A percentile compares a stretch with the other conserved stretches of the same genome.
phyloP scores from a whole-genome alignment of 2,888 invertebrate species.

The Clepsis dumicolana region DNA sequence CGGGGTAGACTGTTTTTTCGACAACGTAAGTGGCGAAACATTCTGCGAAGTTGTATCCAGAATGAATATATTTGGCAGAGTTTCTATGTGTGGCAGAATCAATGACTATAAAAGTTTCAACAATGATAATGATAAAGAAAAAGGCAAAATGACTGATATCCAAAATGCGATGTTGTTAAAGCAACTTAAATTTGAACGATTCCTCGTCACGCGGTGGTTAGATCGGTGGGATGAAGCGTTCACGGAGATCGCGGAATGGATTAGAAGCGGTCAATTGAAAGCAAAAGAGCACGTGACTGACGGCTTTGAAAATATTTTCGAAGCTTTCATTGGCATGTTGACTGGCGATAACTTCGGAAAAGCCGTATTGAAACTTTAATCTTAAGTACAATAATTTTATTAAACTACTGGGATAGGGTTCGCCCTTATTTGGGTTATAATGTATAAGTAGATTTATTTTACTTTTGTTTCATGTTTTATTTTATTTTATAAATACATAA shows the following conservation, averaged over 20 bases:
- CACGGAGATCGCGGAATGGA: constrained; percentile 82
- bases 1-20: constrained; percentile 91
- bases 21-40: constrained; percentile 91
- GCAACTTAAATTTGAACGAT: constrained; percentile 87
- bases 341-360: constrained; percentile 89
- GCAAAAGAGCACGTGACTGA: constrained; percentile 86
- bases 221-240: constrained; percentile 84
- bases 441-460: too few species aligned
- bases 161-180: constrained; percentile 81
- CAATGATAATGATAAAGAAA: constrained; percentile 68
- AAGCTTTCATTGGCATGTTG: constrained; percentile 88
- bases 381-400: too few species aligned
- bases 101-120: constrained; percentile 71
- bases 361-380: constrained; percentile 86
- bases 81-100: constrained; percentile 66
- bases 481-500: too few species aligned
- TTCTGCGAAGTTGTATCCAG: constrained; percentile 85
- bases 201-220: constrained; percentile 73
- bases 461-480: too few species aligned
- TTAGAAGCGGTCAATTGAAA: constrained; percentile 87
- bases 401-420: too few species aligned
- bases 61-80: constrained; percentile 82
- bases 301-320: constrained; percentile 89
- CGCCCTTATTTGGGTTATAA: too few species aligned
- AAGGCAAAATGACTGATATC: constrained; percentile 57